Evolutionary conservation across 2,888 invertebrate species (phyloP).

Genomic region (Drosophila kuntzei): DNA sequence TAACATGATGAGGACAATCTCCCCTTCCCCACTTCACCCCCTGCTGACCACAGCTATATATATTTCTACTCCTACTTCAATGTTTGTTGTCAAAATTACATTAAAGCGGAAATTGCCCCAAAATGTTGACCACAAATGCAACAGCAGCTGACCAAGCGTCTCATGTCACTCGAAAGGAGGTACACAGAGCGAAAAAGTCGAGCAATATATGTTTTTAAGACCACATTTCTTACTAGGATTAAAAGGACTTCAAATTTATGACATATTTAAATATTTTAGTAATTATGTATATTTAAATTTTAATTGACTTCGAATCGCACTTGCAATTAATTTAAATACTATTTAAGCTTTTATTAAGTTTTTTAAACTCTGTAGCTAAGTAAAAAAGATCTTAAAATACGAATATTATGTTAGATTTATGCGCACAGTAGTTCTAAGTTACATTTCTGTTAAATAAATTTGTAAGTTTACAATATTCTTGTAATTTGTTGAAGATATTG

Average conservation of each 20-base stretch:
- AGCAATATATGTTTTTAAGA: neutral
- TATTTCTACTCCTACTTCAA: constrained; percentile 9
- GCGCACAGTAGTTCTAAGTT: too few species aligned
- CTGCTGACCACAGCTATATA: neutral
- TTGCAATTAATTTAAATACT: too few species aligned
- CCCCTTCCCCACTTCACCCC: constrained; percentile 1
- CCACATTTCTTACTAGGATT: neutral
- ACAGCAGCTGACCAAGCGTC: constrained; percentile 22
- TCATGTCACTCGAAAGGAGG: constrained; percentile 6
- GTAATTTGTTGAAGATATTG: too few species aligned
- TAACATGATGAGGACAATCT: constrained; percentile 42
- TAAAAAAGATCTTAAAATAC: too few species aligned
- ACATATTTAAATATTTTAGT: too few species aligned
- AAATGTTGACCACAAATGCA: constrained; percentile 54
- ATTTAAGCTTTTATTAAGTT: too few species aligned
- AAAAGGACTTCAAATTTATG: neutral
- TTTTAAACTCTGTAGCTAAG: too few species aligned
- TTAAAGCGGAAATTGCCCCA: constrained; percentile 72
- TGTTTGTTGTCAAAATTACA: constrained; percentile 76
- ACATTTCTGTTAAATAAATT: too few species aligned
- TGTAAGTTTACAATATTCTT: too few species aligned
- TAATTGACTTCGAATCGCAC: too few species aligned
- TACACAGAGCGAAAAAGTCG: neutral
- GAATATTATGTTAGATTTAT: too few species aligned
- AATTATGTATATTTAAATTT: too few species aligned